phyloP scores from a whole-genome alignment of 2,888 invertebrate species.

The Smittia aterrima region DNA sequence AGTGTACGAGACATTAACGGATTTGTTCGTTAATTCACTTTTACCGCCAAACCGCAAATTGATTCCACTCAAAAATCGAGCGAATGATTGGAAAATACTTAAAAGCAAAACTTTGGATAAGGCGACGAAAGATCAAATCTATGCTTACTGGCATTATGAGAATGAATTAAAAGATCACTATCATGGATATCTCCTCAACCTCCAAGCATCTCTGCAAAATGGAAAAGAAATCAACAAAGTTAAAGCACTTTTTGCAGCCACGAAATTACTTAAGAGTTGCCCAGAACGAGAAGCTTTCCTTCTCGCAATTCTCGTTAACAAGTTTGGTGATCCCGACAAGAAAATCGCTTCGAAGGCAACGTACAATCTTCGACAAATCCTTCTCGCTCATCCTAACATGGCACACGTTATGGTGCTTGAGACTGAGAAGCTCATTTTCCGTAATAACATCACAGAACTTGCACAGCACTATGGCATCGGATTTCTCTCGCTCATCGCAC shows the following conservation, averaged over 20 bases:
- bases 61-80: conserved; percentile 49
- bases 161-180: conserved; percentile 79
- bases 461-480: conserved; percentile 94
- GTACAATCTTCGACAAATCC: conserved; percentile 77
- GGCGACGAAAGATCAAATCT: conserved; percentile 62
- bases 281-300: conserved; percentile 58
- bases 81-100: conserved; percentile 51
- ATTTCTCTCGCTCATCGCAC: conserved; percentile 80
- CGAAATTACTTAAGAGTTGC: conserved; percentile 49
- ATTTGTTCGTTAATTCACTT: conserved; percentile 51
- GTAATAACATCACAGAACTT: conserved; percentile 77
- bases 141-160: conserved; percentile 85
- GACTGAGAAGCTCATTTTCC: conserved; percentile 86
- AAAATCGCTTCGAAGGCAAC: conserved; percentile 81
- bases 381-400: conserved; percentile 88
- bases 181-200: conserved; percentile 56
- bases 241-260: conserved; percentile 48
- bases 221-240: conserved; percentile 53
- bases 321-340: conserved; percentile 84
- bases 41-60: conserved; percentile 52
- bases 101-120: conserved; percentile 55
- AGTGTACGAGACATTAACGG: conserved; percentile 49
- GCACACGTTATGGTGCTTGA: conserved; percentile 82
- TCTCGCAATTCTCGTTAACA: conserved; percentile 81
- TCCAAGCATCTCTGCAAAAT: conserved; percentile 51